Base-by-base conservation (phyloP, 1,140 invertebrate species). In the Chelonus insularis region DNA sequence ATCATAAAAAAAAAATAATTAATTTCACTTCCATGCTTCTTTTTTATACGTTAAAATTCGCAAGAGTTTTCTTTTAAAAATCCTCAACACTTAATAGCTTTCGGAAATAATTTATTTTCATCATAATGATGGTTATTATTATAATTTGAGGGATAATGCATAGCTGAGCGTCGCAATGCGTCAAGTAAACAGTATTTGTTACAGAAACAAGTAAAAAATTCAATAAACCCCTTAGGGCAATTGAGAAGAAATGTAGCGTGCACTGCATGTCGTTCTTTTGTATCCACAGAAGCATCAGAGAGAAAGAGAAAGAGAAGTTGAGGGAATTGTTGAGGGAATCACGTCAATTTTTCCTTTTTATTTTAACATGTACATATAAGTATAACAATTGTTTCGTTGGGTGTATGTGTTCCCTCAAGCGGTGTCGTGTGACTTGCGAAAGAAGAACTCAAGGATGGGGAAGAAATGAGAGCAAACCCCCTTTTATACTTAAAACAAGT, bases 311-410 rank as follows among this genome's bases (percentile, higher is more conserved):
- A 7, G 21, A 21, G 11, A 29, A 25, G 47, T 21, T 5, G 7
- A 6, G 8, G 5, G 1, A 51, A 51, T n/a, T 8, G 12, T 51
- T 14, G 29, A 55, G 34, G 32, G 52, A 39, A 14, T 39, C 32
- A 55, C 18, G 34, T 55, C 8, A 55, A 55, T 39, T 37, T 39
- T 20, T 55, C 6, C n/a, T n/a, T n/a, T n/a, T n/a, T n/a, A n/a
- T n/a, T n/a, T n/a, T 34, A 32, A 1, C 2, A 20, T 48, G 20
- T 4, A 48, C 23, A 48, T 48, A 39, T 39, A 43, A 43, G 14
- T 43, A 43, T 21, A 55, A 55, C 34, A 55, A 55, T 55, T 55
- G 52, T 25, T 37, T 39, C 20, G 37, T 16, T 21, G 7, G 32
- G 29, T 39, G 52, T 55, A 20, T 14, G 16, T 12, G 32, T 39